Conservation (phyloP, 2,113 vertebrate genomes). For the Capreolus pygargus region DNA sequence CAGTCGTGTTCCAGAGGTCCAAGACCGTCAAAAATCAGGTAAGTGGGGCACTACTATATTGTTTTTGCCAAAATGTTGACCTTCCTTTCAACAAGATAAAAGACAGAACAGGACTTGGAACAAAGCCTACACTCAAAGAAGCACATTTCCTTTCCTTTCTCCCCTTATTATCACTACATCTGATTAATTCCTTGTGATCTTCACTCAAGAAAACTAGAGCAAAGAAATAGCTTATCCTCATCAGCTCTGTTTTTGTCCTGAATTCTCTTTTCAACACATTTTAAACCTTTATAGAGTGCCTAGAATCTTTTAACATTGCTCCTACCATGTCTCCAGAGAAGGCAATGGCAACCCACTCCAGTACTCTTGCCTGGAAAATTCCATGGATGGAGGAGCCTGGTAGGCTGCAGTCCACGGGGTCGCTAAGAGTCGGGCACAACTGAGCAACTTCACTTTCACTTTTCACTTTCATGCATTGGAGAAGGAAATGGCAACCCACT, state of each 20-base stretch:
- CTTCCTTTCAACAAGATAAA: constrained; percentile 42
- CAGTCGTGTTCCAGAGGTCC: not conserved
- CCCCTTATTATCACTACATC: not conserved
- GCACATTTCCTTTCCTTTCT: not conserved
- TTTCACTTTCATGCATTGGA: too few relatives aligned
- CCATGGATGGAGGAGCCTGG: too few relatives aligned
- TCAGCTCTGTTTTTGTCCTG: not conserved
- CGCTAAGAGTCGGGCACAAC: too few relatives aligned
- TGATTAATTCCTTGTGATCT: not conserved
- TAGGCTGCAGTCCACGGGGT: too few relatives aligned
- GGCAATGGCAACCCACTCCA: too few relatives aligned
- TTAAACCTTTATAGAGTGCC: not conserved
- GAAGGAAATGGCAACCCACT: too few relatives aligned
- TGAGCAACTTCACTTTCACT: too few relatives aligned
- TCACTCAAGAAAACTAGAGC: not conserved
- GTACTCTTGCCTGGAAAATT: too few relatives aligned
- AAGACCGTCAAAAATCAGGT: not conserved
- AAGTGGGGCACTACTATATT: not conserved
- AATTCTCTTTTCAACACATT: not conserved
- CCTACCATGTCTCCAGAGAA: not conserved
- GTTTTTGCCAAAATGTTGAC: constrained; percentile 50
- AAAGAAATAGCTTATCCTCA: not conserved
- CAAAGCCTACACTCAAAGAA: constrained; percentile 24
- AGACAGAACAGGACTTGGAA: constrained; percentile 12
- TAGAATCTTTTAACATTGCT: not conserved